Evolutionary conservation across 2,888 invertebrate species (phyloP).

Genomic region (Marasmarcha lunaedactyla): DNA sequence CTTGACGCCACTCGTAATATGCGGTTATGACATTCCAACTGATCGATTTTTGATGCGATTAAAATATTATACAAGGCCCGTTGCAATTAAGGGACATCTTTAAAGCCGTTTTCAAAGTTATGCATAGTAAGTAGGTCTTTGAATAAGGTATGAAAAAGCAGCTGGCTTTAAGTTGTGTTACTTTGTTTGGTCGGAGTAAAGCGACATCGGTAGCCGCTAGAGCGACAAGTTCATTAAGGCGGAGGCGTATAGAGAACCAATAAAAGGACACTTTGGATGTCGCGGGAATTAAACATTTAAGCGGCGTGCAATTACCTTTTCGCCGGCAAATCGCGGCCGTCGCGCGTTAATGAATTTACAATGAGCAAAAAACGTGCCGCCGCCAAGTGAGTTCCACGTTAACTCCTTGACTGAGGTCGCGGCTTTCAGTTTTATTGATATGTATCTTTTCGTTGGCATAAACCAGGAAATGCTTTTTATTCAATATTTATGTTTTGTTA

Average conservation of each 20-base stretch:
- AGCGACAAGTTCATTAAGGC: slow-evolving; percentile 38
- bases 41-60: background rate
- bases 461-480: too few species aligned
- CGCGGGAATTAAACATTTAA: slow-evolving; percentile 45
- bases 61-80: background rate
- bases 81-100: too few species aligned
- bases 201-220: background rate
- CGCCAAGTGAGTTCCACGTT: slow-evolving; percentile 2
- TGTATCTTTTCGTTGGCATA: background rate
- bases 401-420: slow-evolving; percentile 18
- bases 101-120: too few species aligned
- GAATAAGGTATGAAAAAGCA: too few species aligned
- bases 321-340: slow-evolving; percentile 38
- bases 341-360: slow-evolving; percentile 42
- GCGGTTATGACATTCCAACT: background rate
- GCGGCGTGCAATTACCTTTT: slow-evolving; percentile 44
- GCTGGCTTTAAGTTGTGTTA: too few species aligned
- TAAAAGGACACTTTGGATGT: slow-evolving; percentile 32
- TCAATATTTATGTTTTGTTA: too few species aligned
- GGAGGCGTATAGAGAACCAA: slow-evolving; percentile 36
- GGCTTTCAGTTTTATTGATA: slow-evolving; percentile 4
- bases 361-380: slow-evolving; percentile 32
- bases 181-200: too few species aligned
- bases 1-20: background rate
- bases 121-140: too few species aligned